These are phyloP conservation scores for Aplysina aerophoba DNA, from an alignment of 37 sponge, comb jelly and placozoan species.

Conservation along the genomic window DNA sequence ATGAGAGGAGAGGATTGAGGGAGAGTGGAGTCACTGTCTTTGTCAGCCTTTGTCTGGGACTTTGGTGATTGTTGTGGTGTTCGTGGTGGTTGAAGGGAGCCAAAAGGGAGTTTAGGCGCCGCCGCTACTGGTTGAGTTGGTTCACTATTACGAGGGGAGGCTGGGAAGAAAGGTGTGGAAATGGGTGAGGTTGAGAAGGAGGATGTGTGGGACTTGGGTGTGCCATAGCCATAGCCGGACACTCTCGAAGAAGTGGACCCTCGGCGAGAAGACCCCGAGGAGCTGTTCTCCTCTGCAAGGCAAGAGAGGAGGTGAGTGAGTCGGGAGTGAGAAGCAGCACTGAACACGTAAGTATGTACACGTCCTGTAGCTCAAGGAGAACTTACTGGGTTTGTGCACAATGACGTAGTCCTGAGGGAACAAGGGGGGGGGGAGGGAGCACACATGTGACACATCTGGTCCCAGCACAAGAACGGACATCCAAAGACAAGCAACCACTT, in stretches of 20 bases:
- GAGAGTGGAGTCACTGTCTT: too few species aligned
- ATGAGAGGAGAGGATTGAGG: too few species aligned
- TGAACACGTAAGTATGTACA: not conserved
- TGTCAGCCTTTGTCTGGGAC: too few species aligned
- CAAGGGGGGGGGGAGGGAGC: not conserved
- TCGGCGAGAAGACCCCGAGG: constrained; percentile 1
- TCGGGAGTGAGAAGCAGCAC: not conserved
- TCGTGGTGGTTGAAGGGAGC: not conserved
- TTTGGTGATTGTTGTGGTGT: too few species aligned
- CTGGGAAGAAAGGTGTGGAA: constrained; percentile 19
- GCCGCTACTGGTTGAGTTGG: not conserved
- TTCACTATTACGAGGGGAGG: constrained; percentile 12
- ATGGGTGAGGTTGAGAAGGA: constrained; percentile 15
- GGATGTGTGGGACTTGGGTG: constrained; percentile 21
- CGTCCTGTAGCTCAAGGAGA: not conserved
- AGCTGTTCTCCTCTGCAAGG: not conserved
- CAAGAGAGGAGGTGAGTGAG: not conserved
- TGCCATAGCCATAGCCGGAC: constrained; percentile 1
- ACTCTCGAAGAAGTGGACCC: constrained; percentile 11
- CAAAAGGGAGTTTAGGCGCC: not conserved
- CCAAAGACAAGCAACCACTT: not conserved
- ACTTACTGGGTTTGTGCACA: constrained; percentile 26
- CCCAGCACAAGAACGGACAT: not conserved
- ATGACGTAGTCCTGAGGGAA: not conserved
- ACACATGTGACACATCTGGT: too few species aligned